Percentiles rank a stretch among this genome's conserved stretches.
Conservation (phyloP, 2,888 invertebrate species). For the Lottia scabra region DNA sequence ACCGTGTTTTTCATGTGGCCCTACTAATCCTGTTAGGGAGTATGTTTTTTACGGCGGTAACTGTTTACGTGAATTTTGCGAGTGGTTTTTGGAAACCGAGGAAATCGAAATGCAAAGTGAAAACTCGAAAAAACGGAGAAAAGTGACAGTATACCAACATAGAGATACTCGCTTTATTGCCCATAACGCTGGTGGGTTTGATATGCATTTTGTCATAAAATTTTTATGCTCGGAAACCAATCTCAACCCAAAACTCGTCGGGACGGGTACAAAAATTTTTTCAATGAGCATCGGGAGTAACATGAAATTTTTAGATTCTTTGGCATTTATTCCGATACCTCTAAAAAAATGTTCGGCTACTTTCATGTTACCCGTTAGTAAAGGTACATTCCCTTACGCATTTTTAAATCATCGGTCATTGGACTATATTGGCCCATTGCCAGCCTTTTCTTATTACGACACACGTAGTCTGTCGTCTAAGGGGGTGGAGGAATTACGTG, state of each 20-base stretch:
- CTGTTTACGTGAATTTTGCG: background rate
- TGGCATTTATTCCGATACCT: background rate
- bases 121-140: background rate
- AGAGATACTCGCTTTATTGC: background rate
- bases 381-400: background rate
- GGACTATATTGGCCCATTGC: background rate
- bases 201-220: background rate
- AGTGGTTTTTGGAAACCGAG: background rate
- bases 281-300: background rate
- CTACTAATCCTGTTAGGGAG: background rate
- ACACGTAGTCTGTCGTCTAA: background rate
- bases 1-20: background rate
- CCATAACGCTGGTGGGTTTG: background rate
- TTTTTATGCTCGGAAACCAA: background rate
- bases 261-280: background rate
- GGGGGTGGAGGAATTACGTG: background rate
- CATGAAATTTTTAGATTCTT: background rate
- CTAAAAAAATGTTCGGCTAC: background rate
- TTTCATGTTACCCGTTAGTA: background rate
- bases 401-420: background rate
- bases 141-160: background rate
- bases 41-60: background rate
- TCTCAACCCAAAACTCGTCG: background rate
- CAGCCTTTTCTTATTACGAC: background rate
- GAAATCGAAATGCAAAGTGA: background rate